Evolutionary conservation across 1,140 invertebrate genomes (phyloP).

Genomic region (Trichogramma pretiosum): DNA sequence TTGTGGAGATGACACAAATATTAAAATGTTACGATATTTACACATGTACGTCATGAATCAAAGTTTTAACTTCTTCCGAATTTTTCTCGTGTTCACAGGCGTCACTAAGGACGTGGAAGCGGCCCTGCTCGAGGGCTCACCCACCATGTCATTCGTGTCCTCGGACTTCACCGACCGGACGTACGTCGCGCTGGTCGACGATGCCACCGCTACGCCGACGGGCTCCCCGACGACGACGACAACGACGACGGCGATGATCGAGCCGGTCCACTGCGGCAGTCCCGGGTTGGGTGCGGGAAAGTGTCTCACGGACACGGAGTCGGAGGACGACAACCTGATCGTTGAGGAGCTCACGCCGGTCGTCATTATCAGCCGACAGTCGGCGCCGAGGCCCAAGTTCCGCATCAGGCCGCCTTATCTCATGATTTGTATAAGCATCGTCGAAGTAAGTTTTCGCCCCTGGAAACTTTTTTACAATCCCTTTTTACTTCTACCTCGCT

Average conservation of each 20-base stretch:
- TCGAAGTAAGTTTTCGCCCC: conserved; percentile 30
- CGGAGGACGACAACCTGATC: too few relatives aligned
- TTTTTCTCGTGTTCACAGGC: too few relatives aligned
- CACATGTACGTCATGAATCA: neutral
- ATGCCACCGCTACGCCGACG: conserved; percentile 24
- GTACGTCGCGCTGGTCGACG: conserved; percentile 29
- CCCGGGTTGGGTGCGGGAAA: too few relatives aligned
- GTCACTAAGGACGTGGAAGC: conserved; percentile 38
- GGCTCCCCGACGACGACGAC: conserved; percentile 16
- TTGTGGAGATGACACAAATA: too few relatives aligned
- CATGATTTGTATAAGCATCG: conserved; percentile 43
- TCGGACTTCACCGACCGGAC: conserved; percentile 33
- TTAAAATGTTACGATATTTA: neutral
- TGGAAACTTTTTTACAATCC: too few relatives aligned
- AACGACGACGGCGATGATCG: neutral
- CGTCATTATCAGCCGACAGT: conserved; percentile 17
- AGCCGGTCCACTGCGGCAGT: too few relatives aligned
- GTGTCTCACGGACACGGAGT: too few relatives aligned
- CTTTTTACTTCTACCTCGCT: too few relatives aligned
- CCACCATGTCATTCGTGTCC: conserved; percentile 37
- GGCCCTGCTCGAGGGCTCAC: conserved; percentile 36
- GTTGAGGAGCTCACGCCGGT: conserved; percentile 28
- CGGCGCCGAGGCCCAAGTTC: conserved; percentile 34
- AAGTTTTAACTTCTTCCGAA: conserved; percentile 14
- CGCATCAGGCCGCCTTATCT: conserved; percentile 43